A percentile compares a stretch with the other conserved stretches of the same genome.
Evolutionary conservation across 2,797 vertebrate genomes (phyloP).

Genomic region (Hephaestus fuliginosus): DNA sequence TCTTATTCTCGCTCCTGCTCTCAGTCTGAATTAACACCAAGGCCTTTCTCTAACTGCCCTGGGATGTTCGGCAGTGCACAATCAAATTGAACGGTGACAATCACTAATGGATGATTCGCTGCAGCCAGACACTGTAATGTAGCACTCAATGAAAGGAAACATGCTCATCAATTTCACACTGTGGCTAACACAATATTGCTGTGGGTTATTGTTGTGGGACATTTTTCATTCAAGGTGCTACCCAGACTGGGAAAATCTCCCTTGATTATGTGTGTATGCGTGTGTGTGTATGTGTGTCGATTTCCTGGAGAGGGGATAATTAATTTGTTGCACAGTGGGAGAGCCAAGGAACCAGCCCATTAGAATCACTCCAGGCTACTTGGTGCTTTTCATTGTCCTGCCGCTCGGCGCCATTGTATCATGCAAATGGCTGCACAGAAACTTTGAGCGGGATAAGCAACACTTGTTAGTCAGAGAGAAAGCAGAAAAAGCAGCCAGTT

Average conservation of each 20-base stretch:
- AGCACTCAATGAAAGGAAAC: constrained; percentile 84
- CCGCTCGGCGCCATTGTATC: constrained; percentile 58
- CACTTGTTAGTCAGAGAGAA: constrained; percentile 62
- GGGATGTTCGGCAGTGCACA: constrained; percentile 76
- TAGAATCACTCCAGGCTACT: constrained; percentile 81
- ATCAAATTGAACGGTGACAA: constrained; percentile 85
- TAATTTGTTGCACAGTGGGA: constrained; percentile 84
- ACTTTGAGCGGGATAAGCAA: constrained; percentile 53
- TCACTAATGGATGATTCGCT: constrained; percentile 84
- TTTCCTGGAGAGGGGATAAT: constrained; percentile 81
- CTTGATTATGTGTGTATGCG: constrained; percentile 58
- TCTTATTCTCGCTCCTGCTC: constrained; percentile 70
- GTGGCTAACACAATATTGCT: constrained; percentile 85
- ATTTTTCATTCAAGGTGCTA: constrained; percentile 85
- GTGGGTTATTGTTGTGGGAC: constrained; percentile 81
- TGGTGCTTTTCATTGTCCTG: constrained; percentile 76
- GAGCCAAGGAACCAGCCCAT: constrained; percentile 74
- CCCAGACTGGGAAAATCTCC: constrained; percentile 68
- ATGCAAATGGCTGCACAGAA: constrained; percentile 67
- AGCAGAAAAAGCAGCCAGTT: constrained; percentile 36
- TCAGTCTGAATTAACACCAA: constrained; percentile 80
- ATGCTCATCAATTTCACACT: constrained; percentile 86
- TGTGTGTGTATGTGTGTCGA: constrained; percentile 52
- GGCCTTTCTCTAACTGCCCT: constrained; percentile 79
- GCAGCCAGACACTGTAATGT: constrained; percentile 80